A percentile compares a stretch with the other conserved stretches of the same genome.
These are phyloP conservation scores for Ennomos erosarius DNA, from an alignment of 2,888 invertebrate genomes.

Conservation along the genomic window DNA sequence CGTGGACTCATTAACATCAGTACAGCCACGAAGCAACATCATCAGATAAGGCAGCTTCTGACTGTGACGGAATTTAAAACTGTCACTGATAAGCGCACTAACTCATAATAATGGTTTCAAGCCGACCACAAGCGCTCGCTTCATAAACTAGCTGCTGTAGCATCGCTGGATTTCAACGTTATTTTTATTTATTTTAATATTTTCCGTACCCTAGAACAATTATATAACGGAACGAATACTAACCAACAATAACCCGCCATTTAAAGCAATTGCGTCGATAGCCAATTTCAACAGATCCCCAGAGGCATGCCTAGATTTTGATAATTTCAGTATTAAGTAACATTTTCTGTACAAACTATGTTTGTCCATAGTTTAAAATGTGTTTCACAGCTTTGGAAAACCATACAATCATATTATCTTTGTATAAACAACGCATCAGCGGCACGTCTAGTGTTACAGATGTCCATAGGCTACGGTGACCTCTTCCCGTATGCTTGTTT, in stretches of 20 bases:
- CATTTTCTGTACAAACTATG: too few relatives aligned
- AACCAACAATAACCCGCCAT: neutral
- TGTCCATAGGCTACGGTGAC: too few relatives aligned
- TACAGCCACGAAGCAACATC: slow-evolving; percentile 25
- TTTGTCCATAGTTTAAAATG: too few relatives aligned
- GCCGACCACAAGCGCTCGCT: slow-evolving; percentile 21
- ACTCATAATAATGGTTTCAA: slow-evolving; percentile 63
- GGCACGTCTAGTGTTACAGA: too few relatives aligned
- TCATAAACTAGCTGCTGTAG: slow-evolving; percentile 29
- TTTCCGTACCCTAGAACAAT: neutral
- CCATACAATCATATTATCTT: too few relatives aligned
- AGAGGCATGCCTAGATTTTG: too few relatives aligned
- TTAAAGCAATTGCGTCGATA: too few relatives aligned
- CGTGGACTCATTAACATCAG: slow-evolving; percentile 7
- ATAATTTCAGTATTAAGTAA: too few relatives aligned
- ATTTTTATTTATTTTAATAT: slow-evolving; percentile 35
- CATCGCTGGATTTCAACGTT: slow-evolving; percentile 26
- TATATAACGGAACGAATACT: neutral
- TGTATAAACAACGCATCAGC: too few relatives aligned
- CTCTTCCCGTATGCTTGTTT: too few relatives aligned
- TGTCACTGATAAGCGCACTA: slow-evolving; percentile 65
- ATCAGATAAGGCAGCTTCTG: slow-evolving; percentile 49
- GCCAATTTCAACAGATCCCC: too few relatives aligned
- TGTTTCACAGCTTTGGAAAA: too few relatives aligned
- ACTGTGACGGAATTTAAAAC: slow-evolving; percentile 61